Evolutionary conservation across 2,888 invertebrate species (phyloP).

Genomic region (Philonicus albiceps): DNA sequence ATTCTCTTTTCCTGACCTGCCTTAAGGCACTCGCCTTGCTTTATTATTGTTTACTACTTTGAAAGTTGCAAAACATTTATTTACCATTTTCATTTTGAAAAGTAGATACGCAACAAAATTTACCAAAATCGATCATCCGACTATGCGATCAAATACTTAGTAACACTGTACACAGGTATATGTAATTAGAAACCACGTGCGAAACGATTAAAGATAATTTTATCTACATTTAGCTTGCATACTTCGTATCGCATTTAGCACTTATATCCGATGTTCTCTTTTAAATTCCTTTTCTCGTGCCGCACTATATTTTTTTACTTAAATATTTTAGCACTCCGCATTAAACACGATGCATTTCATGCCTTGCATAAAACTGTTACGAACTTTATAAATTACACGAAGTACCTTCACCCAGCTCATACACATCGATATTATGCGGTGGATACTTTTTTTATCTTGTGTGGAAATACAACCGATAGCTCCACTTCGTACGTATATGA

Average conservation of each 20-base stretch:
- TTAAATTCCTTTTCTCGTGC: neutral
- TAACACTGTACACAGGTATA: neutral
- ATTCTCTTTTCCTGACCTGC: conserved; percentile 12
- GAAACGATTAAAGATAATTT: neutral
- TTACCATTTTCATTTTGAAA: neutral
- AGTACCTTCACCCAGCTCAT: neutral
- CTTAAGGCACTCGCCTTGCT: neutral
- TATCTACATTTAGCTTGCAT: neutral
- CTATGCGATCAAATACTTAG: neutral
- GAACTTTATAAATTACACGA: neutral
- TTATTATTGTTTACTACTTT: neutral
- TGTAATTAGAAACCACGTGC: neutral
- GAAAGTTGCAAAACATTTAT: neutral
- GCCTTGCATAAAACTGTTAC: neutral
- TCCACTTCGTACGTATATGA: neutral
- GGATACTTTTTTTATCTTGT: neutral
- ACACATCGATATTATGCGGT: neutral
- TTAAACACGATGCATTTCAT: neutral
- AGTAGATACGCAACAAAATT: neutral
- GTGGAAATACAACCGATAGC: neutral
- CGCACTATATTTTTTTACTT: neutral
- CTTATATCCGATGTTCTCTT: neutral
- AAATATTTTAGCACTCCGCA: neutral
- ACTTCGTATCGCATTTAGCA: neutral
- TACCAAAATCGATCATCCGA: neutral